Conservation (phyloP, 2,888 invertebrate species). For the Drosophila multiciliata region DNA sequence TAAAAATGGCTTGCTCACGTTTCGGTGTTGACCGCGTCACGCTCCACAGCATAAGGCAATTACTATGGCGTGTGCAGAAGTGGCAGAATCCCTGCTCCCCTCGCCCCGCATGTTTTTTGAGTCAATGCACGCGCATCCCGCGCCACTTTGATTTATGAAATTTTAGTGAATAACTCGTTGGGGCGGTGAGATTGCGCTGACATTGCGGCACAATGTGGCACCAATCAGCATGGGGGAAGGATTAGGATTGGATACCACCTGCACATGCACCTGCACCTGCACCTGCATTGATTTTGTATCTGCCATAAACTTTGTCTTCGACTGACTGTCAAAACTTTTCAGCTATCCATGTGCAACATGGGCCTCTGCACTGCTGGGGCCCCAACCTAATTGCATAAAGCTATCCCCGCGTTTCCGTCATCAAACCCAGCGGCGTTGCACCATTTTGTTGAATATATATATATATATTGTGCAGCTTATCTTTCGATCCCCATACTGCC, state of each 20-base stretch:
- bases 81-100: constrained; percentile 54
- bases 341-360: constrained; percentile 25
- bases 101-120: constrained; percentile 27
- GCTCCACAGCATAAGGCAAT: constrained; percentile 75
- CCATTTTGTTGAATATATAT: constrained; percentile 5
- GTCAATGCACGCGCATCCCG: constrained; percentile 40
- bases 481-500: constrained; percentile 13
- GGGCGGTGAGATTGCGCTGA: constrained; percentile 8
- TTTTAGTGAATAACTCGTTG: constrained; percentile 42
- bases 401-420: background rate
- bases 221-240: constrained; percentile 11
- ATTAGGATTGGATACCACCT: background rate
- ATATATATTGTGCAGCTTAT: constrained; percentile 8
- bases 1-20: constrained; percentile 71
- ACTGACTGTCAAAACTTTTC: constrained; percentile 57
- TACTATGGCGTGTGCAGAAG: constrained; percentile 63
- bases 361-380: constrained; percentile 23
- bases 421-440: constrained; percentile 5
- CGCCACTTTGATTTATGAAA: constrained; percentile 76
- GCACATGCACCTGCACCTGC: background rate
- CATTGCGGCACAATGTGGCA: constrained; percentile 25
- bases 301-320: constrained; percentile 59
- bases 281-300: constrained; percentile 69
- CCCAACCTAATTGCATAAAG: constrained; percentile 55
- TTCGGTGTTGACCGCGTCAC: constrained; percentile 78